phyloP scores from a whole-genome alignment of 2,797 vertebrate genomes.

The Onychomys arenicola region DNA sequence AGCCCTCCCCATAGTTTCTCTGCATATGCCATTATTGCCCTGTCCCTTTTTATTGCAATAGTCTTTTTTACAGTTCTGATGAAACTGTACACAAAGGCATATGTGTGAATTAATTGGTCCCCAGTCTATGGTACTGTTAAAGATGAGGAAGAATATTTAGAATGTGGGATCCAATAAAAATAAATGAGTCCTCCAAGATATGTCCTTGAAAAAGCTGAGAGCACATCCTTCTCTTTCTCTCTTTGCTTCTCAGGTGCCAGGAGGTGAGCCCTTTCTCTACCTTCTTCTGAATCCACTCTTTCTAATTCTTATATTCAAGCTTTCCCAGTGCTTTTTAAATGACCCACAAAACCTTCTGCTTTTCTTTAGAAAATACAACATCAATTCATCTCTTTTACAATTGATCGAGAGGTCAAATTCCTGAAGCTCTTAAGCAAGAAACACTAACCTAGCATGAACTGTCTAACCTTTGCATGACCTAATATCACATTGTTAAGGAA shows the following conservation, averaged over 20 bases:
- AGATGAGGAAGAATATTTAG: neutral
- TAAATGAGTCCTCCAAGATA: neutral
- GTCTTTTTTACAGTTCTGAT: neutral
- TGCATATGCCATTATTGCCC: fast-evolving
- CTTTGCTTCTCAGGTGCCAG: neutral
- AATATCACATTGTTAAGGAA: neutral
- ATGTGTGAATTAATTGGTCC: neutral
- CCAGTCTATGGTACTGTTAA: neutral
- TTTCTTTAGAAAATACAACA: neutral
- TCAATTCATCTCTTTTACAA: neutral
- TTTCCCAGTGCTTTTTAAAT: neutral
- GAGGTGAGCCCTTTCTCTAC: neutral
- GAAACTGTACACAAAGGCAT: neutral
- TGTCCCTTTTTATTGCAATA: neutral
- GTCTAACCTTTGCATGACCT: neutral
- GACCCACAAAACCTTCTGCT: neutral
- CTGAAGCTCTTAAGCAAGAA: neutral
- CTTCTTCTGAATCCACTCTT: neutral
- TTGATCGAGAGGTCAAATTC: neutral
- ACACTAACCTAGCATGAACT: neutral
- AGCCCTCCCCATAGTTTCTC: fast-evolving
- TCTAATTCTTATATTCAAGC: neutral
- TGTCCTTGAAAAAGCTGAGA: neutral
- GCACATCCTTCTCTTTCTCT: neutral
- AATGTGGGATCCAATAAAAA: neutral